Base-by-base conservation (phyloP, 92 coral and sea anemone species). In the Epizoanthus ramosus region DNA sequence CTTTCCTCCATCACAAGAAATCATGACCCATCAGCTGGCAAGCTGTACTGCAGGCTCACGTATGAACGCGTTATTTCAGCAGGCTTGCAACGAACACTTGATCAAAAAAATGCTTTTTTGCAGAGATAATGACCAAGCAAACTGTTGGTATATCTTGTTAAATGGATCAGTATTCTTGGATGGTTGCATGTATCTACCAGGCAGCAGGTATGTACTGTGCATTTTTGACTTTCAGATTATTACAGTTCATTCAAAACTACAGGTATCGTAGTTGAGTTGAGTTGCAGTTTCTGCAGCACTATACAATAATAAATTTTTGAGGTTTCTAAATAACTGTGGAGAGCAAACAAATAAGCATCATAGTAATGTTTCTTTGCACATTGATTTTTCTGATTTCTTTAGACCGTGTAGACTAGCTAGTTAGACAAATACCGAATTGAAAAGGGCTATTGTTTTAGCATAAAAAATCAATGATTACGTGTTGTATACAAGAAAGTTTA, bases 161-260 rank as follows among this genome's bases (percentile, higher is more conserved):
- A 91, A 95, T 84, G 99, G 99, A 19, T 97, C 98, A 66, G 99
- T 97, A 28, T 97, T 93, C 77, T 88, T 97, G 57, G 99, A 97
- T 57, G 95, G 98, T 33, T 94, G 95, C 86, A 97, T 97, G 99
- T 97, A 91, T 83, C 83, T 97, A n/a, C 99, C 99, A 16, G 99
- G 99, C 71, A 97, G 99, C 93, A 97, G 99, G 99, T 97, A 86
- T 56, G 80, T 43, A 73, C 24, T 8, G 24, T 57, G 5, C n/a
- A 76, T 57, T 14, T 47, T 41, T 12, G 18, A 43, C 33, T 70
- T 70, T 39, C 19, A n/a, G 19, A 19, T 39, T 12, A 39, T 17
- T 24, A 8, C 19, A 0, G 21, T 70, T 70, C 7, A 6, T 18
- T 39, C 64, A 24, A 24, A 16, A 18, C 21, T 33, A 0, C 31